Evolutionary conservation across 2,113 vertebrate species (phyloP), one percentile per base, ranked within the genome.

Genomic region (Aptenodytes forsteri): DNA sequence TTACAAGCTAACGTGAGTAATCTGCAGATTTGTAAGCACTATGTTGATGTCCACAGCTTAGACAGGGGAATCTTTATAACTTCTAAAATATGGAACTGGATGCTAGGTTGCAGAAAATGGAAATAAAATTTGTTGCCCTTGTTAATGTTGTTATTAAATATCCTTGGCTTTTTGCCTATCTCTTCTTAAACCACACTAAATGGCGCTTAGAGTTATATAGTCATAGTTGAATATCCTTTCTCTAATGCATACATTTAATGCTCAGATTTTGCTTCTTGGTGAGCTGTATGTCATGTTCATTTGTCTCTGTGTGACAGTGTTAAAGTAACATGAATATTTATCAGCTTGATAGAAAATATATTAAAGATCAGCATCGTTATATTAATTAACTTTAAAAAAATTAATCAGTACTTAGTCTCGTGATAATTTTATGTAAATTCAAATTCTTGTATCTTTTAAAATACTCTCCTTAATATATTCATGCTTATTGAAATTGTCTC

Each of bases 81-180:
- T 71, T 95, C 19, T 79, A 21, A 89, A 94, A 82, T 72, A 71
- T 1, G 15, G 47, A 75, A 59, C 64, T 84, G 69, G 52, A 77
- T 77, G n/a, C 65, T 72, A 73, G 76, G 83, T 95, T 94, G 77
- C 54, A 67, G 88, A 96, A 97, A 97, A 94, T 15, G 59, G 93
- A 89, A 89, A 83, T 90, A 73, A 85, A 83, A 94, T 90, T 88
- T 90, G 58, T 91, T 94, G 69, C 34, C 52, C 71, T 56, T 82
- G 34, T 93, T 88, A 93, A 93, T 54, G 61, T 59, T 59, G 11
- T 86, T 96, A 87, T 91, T 96, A 92, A 94, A 91, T 97, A 95
- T 87, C 79, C 55, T 96, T 97, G 90, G 91, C 79, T 70, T 91
- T 94, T 58, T 95, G 79, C 84, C 78, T 95, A 14, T 96, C 82